phyloP scores from a whole-genome alignment of 2,113 vertebrate genomes.

The Plestiodon gilberti region DNA sequence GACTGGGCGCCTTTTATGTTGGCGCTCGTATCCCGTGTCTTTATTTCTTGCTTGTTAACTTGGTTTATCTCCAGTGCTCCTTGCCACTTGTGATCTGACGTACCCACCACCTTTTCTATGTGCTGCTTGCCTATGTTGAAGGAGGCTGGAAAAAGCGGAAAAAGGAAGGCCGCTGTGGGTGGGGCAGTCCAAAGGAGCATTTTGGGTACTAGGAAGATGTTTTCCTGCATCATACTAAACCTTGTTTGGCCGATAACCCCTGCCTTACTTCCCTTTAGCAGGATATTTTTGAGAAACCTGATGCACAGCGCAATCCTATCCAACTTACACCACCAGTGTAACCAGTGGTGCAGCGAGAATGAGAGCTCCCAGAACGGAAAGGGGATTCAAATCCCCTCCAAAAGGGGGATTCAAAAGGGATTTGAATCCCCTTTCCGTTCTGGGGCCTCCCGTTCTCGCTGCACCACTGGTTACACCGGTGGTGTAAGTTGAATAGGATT shows the following conservation, averaged over 20 bases:
- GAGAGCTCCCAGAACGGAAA: no score
- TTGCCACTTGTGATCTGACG: neutral
- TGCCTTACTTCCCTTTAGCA: neutral
- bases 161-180: neutral
- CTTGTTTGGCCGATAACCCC: neutral
- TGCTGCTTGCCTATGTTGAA: neutral
- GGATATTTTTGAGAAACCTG: neutral
- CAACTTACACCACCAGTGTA: no score
- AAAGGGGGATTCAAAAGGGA: no score
- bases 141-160: neutral
- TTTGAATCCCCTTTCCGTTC: no score
- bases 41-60: neutral
- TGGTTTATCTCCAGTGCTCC: neutral
- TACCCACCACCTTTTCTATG: no score
- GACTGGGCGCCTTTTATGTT: no score
- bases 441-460: no score
- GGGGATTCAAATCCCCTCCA: no score
- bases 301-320: no score
- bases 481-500: no score
- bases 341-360: no score
- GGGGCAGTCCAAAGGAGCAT: neutral
- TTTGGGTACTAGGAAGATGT: neutral
- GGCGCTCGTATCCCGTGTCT: neutral
- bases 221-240: neutral
- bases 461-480: no score